Percentiles rank a stretch among this genome's conserved stretches.
Evolutionary conservation across 2,113 vertebrate species (phyloP).

Genomic region (Noctilio leporinus): DNA sequence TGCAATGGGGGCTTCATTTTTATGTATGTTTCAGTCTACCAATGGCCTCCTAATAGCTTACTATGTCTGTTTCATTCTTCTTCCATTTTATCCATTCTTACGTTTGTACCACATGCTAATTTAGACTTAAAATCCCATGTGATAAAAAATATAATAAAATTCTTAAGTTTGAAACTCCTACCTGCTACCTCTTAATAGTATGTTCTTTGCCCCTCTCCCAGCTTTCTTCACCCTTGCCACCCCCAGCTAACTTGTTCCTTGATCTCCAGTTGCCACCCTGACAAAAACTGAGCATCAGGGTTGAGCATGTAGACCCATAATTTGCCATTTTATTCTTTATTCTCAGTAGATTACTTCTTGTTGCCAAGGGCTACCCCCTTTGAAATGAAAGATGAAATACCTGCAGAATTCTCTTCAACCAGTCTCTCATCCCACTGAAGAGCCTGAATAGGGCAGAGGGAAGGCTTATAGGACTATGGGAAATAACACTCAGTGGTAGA

Average conservation of each 20-base stretch:
- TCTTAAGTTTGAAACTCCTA: background rate
- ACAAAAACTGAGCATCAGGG: background rate
- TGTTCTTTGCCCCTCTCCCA: background rate
- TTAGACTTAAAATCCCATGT: background rate
- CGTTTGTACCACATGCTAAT: background rate
- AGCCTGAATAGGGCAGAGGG: background rate
- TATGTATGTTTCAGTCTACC: background rate
- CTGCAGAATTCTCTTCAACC: constrained; percentile 25
- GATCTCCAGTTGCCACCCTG: constrained; percentile 5
- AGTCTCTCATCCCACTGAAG: background rate
- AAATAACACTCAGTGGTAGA: background rate
- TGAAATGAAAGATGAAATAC: constrained; percentile 63
- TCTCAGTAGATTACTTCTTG: constrained; percentile 37
- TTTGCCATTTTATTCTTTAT: constrained; percentile 34
- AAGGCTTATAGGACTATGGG: background rate
- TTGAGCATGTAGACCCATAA: background rate
- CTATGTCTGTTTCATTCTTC: background rate
- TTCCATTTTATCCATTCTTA: background rate
- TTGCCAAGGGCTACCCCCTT: constrained; percentile 43
- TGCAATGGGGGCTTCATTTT: background rate
- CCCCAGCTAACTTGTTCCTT: background rate
- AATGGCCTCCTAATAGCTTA: background rate
- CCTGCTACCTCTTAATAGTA: background rate
- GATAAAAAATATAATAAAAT: background rate
- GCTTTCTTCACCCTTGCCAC: too few relatives aligned